Evolutionary conservation across 2,888 invertebrate species (phyloP).

Genomic region (Erebia epiphron): DNA sequence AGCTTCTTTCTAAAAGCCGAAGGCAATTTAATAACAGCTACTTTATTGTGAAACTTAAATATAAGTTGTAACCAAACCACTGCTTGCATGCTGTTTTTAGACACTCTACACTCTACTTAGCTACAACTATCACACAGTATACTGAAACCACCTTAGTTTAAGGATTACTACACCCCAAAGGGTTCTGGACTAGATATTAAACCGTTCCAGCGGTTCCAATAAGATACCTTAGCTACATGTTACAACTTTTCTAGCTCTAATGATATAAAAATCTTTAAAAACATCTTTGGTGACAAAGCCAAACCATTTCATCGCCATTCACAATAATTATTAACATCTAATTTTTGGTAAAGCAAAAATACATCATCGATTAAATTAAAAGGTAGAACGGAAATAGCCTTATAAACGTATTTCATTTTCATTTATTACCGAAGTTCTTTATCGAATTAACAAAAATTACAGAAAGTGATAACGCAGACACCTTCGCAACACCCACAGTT

Average conservation of each 20-base stretch:
- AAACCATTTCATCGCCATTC: too few relatives aligned
- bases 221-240: too few relatives aligned
- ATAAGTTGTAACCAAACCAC: neutral
- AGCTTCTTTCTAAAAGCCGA: neutral
- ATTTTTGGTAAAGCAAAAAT: neutral
- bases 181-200: too few relatives aligned
- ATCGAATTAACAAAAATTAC: conserved; percentile 44
- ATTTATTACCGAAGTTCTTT: conserved; percentile 11
- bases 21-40: neutral
- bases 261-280: too few relatives aligned
- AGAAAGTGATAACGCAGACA: conserved; percentile 63
- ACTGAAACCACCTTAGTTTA: too few relatives aligned
- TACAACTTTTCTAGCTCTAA: too few relatives aligned
- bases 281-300: too few relatives aligned
- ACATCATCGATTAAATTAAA: neutral
- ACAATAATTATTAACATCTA: neutral
- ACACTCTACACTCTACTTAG: too few relatives aligned
- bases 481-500: conserved; percentile 54
- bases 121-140: too few relatives aligned
- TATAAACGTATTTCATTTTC: conserved; percentile 20
- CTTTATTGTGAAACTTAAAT: neutral
- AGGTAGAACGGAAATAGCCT: conserved; percentile 21
- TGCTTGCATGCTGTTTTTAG: neutral
- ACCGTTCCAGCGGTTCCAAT: too few relatives aligned
- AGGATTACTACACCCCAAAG: too few relatives aligned